Percentiles rank a stretch among this genome's conserved stretches.
Evolutionary conservation across 2,113 vertebrate species (phyloP).

Genomic region (Myocastor coypus): DNA sequence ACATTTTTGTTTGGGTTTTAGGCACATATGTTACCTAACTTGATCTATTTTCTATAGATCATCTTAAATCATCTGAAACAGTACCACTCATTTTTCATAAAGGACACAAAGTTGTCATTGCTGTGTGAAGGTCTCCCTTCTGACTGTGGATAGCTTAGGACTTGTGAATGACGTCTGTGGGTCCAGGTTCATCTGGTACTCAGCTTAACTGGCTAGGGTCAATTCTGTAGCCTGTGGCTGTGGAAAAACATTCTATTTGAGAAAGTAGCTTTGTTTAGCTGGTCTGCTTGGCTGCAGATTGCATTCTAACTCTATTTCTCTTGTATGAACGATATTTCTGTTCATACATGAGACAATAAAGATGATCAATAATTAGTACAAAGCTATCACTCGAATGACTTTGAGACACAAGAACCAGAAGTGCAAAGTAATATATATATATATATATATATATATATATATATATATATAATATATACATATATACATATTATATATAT

Average conservation of each 20-base stretch:
- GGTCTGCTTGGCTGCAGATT: conserved; percentile 3
- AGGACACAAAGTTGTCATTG: neutral
- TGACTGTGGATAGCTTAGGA: neutral
- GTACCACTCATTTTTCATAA: neutral
- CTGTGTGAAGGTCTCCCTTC: neutral
- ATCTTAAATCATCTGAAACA: neutral
- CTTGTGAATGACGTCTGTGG: neutral
- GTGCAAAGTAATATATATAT: neutral
- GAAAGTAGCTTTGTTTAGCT: neutral
- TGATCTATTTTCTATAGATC: neutral
- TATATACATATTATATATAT: neutral
- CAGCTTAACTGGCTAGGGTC: neutral
- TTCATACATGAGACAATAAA: neutral
- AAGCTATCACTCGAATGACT: neutral
- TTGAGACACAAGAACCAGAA: neutral
- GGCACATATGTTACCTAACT: neutral
- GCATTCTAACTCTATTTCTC: conserved; percentile 28
- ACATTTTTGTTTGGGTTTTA: conserved; percentile 28
- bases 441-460: neutral
- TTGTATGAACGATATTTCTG: conserved; percentile 50
- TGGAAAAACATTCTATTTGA: neutral
- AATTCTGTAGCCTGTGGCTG: neutral
- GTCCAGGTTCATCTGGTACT: neutral
- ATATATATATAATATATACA: neutral
- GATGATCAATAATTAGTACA: neutral